phyloP scores from a whole-genome alignment of 2,888 invertebrate species.

The Bellardia pandia region DNA sequence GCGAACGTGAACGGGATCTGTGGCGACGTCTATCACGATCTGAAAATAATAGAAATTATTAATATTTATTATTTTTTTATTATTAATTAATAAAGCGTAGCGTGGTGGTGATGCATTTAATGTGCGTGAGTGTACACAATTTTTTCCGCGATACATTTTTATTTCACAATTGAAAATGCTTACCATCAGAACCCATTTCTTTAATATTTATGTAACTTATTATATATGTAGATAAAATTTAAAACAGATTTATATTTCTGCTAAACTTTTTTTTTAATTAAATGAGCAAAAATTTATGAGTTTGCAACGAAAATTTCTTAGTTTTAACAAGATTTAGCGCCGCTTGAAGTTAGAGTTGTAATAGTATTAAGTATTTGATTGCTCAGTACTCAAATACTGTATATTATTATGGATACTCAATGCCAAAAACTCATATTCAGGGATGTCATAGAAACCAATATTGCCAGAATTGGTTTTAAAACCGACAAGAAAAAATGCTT shows the following conservation, averaged over 20 bases:
- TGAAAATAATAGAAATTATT: conserved; percentile 45
- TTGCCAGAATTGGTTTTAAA: too few relatives aligned
- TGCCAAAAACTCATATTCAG: too few relatives aligned
- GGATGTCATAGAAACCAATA: too few relatives aligned
- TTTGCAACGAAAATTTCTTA: conserved; percentile 3
- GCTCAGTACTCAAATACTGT: too few relatives aligned
- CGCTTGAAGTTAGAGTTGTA: conserved; percentile 1
- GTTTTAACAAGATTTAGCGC: conserved; percentile 16
- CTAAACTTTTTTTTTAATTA: not conserved
- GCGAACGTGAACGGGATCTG: conserved; percentile 84
- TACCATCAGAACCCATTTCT: conserved; percentile 75
- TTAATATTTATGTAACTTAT: not conserved
- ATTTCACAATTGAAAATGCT: conserved; percentile 28
- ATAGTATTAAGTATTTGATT: too few relatives aligned
- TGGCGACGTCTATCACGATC: conserved; percentile 77
- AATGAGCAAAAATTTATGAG: conserved; percentile 2
- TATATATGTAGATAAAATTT: not conserved
- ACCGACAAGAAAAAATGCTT: too few relatives aligned
- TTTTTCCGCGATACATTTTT: not conserved
- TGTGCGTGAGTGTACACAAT: conserved; percentile 55
- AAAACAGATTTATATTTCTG: not conserved
- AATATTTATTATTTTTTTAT: too few relatives aligned
- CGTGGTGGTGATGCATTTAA: conserved; percentile 31
- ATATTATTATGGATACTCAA: too few relatives aligned
- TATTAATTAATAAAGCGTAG: conserved; percentile 1